Percentiles rank a stretch among this genome's conserved stretches.
These are phyloP conservation scores for Chaetorhynchus papuensis DNA, from an alignment of 2,113 vertebrate species.

Conservation along the genomic window DNA sequence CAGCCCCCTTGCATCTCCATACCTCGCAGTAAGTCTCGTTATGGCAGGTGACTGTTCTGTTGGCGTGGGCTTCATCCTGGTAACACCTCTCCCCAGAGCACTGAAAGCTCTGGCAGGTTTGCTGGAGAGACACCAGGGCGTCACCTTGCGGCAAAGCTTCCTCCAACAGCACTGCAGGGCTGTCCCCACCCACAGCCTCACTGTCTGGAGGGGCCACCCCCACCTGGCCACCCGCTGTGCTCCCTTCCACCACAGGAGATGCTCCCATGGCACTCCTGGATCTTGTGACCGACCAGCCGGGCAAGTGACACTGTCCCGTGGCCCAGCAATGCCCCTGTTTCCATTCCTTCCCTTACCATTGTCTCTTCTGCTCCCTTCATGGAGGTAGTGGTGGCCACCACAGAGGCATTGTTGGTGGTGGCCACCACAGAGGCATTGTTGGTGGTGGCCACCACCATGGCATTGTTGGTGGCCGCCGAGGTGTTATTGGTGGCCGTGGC, in stretches of 20 bases:
- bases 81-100: constrained; percentile 13
- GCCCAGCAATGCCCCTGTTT: rapidly evolving
- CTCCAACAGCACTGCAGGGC: rapidly evolving
- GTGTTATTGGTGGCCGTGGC: not conserved
- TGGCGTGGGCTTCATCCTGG: not conserved
- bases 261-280: not conserved
- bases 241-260: not conserved
- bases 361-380: not conserved
- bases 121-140: not conserved
- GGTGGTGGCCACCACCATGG: rapidly evolving
- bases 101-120: constrained; percentile 35
- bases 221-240: rapidly evolving
- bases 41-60: not conserved
- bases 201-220: not conserved
- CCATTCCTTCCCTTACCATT: not conserved
- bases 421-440: rapidly evolving
- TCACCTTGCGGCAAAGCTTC: not conserved
- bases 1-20: rapidly evolving
- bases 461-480: rapidly evolving
- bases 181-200: rapidly evolving
- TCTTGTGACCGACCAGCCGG: rapidly evolving
- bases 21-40: not conserved
- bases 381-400: not conserved
- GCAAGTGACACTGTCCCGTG: rapidly evolving
- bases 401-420: rapidly evolving